Conservation (phyloP, 2,113 vertebrate genomes). For the Conger conger region DNA sequence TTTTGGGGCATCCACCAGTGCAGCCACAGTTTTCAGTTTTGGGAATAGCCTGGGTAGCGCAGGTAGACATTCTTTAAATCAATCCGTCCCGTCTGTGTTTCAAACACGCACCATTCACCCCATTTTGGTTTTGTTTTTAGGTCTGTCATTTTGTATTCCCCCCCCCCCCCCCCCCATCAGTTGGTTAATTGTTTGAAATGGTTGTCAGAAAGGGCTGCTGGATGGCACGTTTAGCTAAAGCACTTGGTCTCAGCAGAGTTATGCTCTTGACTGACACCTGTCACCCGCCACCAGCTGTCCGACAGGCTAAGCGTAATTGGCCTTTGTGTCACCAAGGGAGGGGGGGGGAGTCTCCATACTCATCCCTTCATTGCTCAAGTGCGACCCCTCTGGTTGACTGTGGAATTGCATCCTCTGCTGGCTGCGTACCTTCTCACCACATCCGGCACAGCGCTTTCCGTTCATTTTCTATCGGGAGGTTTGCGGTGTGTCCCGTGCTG, state of each 20-base stretch:
- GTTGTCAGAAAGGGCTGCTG: not conserved
- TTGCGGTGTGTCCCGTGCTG: too few species aligned
- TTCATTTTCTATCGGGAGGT: too few species aligned
- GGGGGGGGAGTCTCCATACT: not conserved
- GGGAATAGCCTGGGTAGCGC: constrained; percentile 95
- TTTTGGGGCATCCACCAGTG: constrained; percentile 90
- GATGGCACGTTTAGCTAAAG: not conserved
- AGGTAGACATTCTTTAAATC: constrained; percentile 77
- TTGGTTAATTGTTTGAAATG: not conserved
- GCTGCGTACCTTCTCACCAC: too few species aligned
- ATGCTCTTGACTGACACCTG: not conserved
- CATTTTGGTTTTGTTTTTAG: rapidly evolving
- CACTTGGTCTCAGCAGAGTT: not conserved
- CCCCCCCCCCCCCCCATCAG: not conserved
- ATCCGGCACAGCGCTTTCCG: too few species aligned
- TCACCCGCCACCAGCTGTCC: too few species aligned
- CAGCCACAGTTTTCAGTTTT: constrained; percentile 93
- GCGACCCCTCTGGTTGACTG: not conserved
- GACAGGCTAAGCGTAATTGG: not conserved
- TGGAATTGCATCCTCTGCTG: too few species aligned
- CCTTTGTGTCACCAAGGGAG: not conserved
- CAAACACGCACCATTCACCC: constrained; percentile 28
- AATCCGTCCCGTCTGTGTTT: constrained; percentile 29
- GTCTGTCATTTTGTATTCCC: not conserved
- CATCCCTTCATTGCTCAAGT: not conserved